Conservation (phyloP, 2,888 invertebrate species). For the Philaethria dido region DNA sequence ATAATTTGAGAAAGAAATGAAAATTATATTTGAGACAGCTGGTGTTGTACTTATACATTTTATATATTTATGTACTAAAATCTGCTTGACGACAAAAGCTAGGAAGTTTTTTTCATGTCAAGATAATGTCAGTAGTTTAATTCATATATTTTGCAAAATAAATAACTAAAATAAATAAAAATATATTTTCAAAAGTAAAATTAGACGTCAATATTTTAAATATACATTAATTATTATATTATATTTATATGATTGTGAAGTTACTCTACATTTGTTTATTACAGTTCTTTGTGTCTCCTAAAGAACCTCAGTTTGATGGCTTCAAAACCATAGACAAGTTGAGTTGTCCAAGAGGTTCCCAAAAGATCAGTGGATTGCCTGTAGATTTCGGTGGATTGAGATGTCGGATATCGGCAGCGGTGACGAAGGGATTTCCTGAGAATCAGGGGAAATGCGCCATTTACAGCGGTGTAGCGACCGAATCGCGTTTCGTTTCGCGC, state of each 20-base stretch:
- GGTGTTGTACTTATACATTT: slow-evolving; percentile 24
- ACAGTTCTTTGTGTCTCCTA: slow-evolving; percentile 41
- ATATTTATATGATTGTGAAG: not conserved
- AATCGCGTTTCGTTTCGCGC: slow-evolving; percentile 55
- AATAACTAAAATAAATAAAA: not conserved
- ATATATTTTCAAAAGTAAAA: not conserved
- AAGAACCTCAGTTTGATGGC: slow-evolving; percentile 70
- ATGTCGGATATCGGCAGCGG: slow-evolving; percentile 93
- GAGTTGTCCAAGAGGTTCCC: slow-evolving; percentile 66
- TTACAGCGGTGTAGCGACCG: slow-evolving; percentile 59
- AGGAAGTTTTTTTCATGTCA: slow-evolving; percentile 48
- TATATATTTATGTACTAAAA: slow-evolving; percentile 30
- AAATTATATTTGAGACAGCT: slow-evolving; percentile 33
- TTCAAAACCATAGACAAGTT: slow-evolving; percentile 73
- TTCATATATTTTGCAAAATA: not conserved
- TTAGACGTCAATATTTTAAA: not conserved
- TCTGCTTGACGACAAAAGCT: slow-evolving; percentile 47
- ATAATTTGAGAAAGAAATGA: not conserved
- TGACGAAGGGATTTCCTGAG: slow-evolving; percentile 90
- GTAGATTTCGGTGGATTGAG: slow-evolving; percentile 83
- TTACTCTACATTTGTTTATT: slow-evolving; percentile 16
- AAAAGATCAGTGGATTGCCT: slow-evolving; percentile 79
- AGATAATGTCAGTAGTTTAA: not conserved
- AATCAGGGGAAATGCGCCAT: no score
- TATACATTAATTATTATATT: not conserved